Evolutionary conservation across 2,888 invertebrate species (phyloP), one percentile per base, ranked within the genome.

Genomic region (Autographa gamma): DNA sequence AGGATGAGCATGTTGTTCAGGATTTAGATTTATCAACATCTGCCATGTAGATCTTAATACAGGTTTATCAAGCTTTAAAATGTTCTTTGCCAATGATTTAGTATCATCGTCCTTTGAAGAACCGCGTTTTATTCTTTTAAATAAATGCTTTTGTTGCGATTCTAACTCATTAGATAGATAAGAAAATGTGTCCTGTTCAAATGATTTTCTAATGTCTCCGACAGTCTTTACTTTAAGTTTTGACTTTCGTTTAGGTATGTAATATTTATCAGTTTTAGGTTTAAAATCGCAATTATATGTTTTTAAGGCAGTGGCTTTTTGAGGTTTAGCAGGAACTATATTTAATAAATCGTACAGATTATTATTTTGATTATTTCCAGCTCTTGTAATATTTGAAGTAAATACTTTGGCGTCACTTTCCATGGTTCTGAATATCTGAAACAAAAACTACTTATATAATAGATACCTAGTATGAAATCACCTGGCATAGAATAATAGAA

Each of bases 1-100:
- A 18, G 90, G 68, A 84, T 92, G 74, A 52, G 69, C 63, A 66
- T 91, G 84, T 16, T 82, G 81, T 68, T 92, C 86, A 32, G 94
- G 93, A 80, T 95, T 95, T 41, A 95, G 84, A 85, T 95, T 94
- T 76, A 88, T 89, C 60, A 95, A 77, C 93, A 95, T 95, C 88
- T 94, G 92, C 95, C 95, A 95, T 18, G 91, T 83, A n/a, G 89
- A 78, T 82, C 90, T 92, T 32, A 91, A 90, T 71, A 94, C 82
- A 32, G 95, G 93, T 54, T 81, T 82, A 74, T 91, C 88, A 64
- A 84, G 81, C 65, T 87, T 88, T 59, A 96, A 82, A 32, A 95
- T 85, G 71, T 87, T 91, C 83, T 82, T 89, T 16, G 93, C 93
- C 52, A 91, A 66, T 61, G 81, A 80, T 85, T 89, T 91, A n/a